Conservation (phyloP, 2,888 invertebrate species). For the Napeogenes inachia region DNA sequence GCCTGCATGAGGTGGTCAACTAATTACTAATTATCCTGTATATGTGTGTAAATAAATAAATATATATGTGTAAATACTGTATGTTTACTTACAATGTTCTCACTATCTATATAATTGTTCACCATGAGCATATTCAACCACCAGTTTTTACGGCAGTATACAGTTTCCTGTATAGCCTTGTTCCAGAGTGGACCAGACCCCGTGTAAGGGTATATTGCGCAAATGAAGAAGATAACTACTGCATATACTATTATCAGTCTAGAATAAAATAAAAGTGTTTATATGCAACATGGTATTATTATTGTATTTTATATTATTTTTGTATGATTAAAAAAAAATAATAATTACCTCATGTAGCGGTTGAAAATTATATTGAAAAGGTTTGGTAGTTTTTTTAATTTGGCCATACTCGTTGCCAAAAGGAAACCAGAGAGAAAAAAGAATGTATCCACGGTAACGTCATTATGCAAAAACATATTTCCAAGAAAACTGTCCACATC, state of each 20-base stretch:
- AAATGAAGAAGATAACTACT: conserved; percentile 75
- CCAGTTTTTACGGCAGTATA: conserved; percentile 78
- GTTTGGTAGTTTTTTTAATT: conserved; percentile 54
- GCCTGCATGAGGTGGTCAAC: no score
- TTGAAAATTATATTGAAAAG: conserved; percentile 71
- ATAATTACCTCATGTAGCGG: conserved; percentile 77
- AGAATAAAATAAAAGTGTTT: conserved; percentile 31
- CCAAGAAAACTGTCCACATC: conserved; percentile 41
- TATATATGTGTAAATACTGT: no score
- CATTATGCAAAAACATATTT: conserved; percentile 76
- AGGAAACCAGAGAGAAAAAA: conserved; percentile 80
- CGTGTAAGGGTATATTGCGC: conserved; percentile 72
- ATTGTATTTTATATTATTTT: no score
- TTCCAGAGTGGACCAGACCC: conserved; percentile 81
- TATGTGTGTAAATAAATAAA: no score
- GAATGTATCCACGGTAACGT: conserved; percentile 81
- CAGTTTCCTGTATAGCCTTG: conserved; percentile 67
- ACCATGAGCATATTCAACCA: conserved; percentile 80
- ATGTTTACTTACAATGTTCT: conserved; percentile 66
- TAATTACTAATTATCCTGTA: no score
- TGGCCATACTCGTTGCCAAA: conserved; percentile 65
- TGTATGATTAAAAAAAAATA: no score
- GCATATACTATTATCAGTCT: conserved; percentile 77
- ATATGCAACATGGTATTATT: no score
- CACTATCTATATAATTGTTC: conserved; percentile 77